Evolutionary conservation across 2,888 invertebrate genomes (phyloP).

Genomic region (Metellina segmentata): DNA sequence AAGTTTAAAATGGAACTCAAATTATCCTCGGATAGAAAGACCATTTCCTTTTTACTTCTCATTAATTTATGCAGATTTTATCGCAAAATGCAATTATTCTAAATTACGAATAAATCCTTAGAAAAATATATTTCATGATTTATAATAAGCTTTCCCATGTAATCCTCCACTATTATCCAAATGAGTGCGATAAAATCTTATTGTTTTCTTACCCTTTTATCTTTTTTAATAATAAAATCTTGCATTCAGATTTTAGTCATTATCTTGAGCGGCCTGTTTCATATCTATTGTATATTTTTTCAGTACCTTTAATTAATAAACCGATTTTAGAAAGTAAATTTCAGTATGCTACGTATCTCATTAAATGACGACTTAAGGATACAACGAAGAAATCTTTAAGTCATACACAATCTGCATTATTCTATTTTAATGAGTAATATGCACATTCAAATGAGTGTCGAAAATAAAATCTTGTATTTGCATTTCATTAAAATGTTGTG

Average conservation of each 20-base stretch:
- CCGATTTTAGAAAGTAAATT: slow-evolving; percentile 18
- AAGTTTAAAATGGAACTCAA: background rate
- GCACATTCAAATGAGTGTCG: background rate
- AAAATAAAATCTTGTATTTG: background rate
- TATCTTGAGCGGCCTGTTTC: slow-evolving; percentile 33
- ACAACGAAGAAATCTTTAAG: background rate
- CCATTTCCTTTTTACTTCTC: slow-evolving; percentile 3
- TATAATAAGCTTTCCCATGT: slow-evolving; percentile 15
- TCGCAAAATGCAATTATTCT: slow-evolving; percentile 26
- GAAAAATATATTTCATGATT: slow-evolving; percentile 26
- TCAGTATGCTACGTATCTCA: background rate
- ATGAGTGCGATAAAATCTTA: slow-evolving; percentile 29
- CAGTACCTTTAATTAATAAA: slow-evolving; percentile 25
- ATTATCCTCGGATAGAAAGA: background rate
- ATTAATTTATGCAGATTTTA: slow-evolving; percentile 38
- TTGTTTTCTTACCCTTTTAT: slow-evolving; percentile 11
- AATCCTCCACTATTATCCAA: slow-evolving; percentile 27
- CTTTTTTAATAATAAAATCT: slow-evolving; percentile 5
- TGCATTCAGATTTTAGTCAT: slow-evolving; percentile 21
- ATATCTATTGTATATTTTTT: slow-evolving; percentile 35
- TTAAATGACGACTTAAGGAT: slow-evolving; percentile 12
- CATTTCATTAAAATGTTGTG: no score
- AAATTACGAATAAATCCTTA: slow-evolving; percentile 31
- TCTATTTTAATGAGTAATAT: background rate
- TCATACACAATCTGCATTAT: background rate